A percentile compares a stretch with the other conserved stretches of the same genome.
phyloP scores from a whole-genome alignment of 2,888 invertebrate genomes.

The Fragum sueziense region DNA sequence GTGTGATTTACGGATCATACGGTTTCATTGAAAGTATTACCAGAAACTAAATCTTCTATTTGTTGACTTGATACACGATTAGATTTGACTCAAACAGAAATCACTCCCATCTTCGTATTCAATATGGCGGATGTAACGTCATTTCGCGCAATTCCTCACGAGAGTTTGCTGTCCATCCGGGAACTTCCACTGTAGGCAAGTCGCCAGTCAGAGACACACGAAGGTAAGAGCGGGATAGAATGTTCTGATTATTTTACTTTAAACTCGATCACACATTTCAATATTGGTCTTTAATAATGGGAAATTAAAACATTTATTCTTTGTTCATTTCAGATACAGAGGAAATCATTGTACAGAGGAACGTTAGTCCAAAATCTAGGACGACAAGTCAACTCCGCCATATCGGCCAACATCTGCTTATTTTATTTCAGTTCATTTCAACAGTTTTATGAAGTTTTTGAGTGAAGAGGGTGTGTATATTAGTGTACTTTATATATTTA shows the following conservation, averaged over 20 bases:
- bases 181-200: slow-evolving; percentile 48
- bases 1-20: no score
- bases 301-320: neutral
- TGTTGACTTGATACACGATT: neutral
- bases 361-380: slow-evolving; percentile 5
- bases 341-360: neutral
- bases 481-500: no score
- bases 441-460: slow-evolving; percentile 79
- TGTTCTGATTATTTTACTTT: neutral
- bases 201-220: slow-evolving; percentile 44
- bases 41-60: neutral
- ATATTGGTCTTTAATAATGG: neutral
- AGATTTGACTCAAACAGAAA: neutral
- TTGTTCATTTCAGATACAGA: slow-evolving; percentile 29
- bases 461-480: slow-evolving; percentile 72
- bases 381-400: slow-evolving; percentile 51
- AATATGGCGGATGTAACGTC: slow-evolving; percentile 68
- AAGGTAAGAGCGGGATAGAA: neutral
- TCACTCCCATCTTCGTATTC: slow-evolving; percentile 62
- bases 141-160: slow-evolving; percentile 61
- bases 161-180: slow-evolving; percentile 36
- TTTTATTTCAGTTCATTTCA: slow-evolving; percentile 57
- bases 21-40: slow-evolving; percentile 1
- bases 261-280: no score
- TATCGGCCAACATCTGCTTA: slow-evolving; percentile 56